A percentile compares a stretch with the other conserved stretches of the same genome.
Evolutionary conservation across 2,888 invertebrate species (phyloP).

Genomic region (Listrodromus nycthemerus): DNA sequence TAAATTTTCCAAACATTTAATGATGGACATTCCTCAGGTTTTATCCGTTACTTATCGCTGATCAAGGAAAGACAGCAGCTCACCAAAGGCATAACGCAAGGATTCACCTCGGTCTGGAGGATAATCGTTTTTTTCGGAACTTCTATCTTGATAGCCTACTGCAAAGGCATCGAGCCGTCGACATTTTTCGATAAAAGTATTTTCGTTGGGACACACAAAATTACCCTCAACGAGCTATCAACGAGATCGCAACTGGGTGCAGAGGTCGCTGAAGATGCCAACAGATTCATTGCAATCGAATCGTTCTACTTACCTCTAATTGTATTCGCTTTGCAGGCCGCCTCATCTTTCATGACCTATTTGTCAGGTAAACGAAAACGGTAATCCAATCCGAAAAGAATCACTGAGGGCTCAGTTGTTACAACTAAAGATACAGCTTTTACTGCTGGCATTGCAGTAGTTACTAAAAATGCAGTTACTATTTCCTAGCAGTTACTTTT

Average conservation of each 20-base stretch:
- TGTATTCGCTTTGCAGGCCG: slow-evolving; percentile 89
- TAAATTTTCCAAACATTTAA: not conserved
- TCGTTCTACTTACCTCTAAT: slow-evolving; percentile 84
- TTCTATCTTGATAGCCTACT: slow-evolving; percentile 86
- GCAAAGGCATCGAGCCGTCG: slow-evolving; percentile 73
- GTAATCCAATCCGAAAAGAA: too few species aligned
- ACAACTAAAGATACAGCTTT: too few species aligned
- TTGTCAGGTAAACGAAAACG: slow-evolving; percentile 84
- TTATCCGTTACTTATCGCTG: slow-evolving; percentile 83
- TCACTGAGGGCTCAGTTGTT: too few species aligned
- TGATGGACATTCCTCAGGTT: slow-evolving; percentile 75
- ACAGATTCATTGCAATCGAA: slow-evolving; percentile 52
- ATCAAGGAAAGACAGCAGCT: slow-evolving; percentile 87
- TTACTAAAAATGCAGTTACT: too few species aligned
- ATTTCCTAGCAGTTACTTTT: too few species aligned
- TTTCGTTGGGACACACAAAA: slow-evolving; percentile 69
- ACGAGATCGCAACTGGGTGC: not conserved
- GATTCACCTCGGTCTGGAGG: slow-evolving; percentile 91
- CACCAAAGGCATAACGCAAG: slow-evolving; percentile 90
- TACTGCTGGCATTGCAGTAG: too few species aligned
- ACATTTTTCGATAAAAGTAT: slow-evolving; percentile 74
- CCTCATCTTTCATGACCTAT: slow-evolving; percentile 89
- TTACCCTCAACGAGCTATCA: slow-evolving; percentile 73
- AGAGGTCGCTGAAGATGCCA: slow-evolving; percentile 7
- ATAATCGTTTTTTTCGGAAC: slow-evolving; percentile 89